These are phyloP conservation scores for Cerastis leucographa DNA, from an alignment of 2,888 invertebrate genomes.

Conservation along the genomic window DNA sequence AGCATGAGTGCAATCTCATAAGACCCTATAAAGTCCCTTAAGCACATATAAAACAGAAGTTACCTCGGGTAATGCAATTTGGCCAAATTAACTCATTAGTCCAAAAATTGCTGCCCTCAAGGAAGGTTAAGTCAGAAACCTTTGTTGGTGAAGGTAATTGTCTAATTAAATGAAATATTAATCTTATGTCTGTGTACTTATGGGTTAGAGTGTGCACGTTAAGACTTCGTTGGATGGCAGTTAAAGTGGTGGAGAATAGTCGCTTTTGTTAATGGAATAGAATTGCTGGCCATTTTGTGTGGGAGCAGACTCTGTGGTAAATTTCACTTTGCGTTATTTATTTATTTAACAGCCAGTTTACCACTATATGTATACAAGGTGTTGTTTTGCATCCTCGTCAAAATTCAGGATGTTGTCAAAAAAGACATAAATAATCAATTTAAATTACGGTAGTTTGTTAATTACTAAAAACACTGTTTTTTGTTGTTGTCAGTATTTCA, in stretches of 20 bases:
- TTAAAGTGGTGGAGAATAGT: conserved; percentile 27
- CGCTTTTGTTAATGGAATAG: conserved; percentile 26
- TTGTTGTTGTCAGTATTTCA: too few relatives aligned
- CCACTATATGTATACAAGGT: neutral
- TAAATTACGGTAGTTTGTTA: too few relatives aligned
- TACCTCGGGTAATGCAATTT: conserved; percentile 73
- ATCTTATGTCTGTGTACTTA: conserved; percentile 54
- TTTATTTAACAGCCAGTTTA: neutral
- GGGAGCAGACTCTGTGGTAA: neutral
- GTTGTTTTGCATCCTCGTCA: too few relatives aligned
- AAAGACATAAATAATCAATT: too few relatives aligned
- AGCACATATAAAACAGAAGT: conserved; percentile 71
- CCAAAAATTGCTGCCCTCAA: conserved; percentile 71
- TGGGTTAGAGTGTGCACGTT: conserved; percentile 49
- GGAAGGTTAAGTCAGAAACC: conserved; percentile 53
- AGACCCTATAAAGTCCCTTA: conserved; percentile 66
- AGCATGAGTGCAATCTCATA: conserved; percentile 64
- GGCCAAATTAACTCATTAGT: conserved; percentile 77
- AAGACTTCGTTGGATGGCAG: conserved; percentile 22
- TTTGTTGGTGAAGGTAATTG: conserved; percentile 65
- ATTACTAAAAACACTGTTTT: too few relatives aligned
- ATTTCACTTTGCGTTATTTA: neutral
- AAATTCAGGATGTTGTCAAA: too few relatives aligned
- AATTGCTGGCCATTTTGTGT: conserved; percentile 17
- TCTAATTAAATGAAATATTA: conserved; percentile 67